Conservation (phyloP, 2,113 vertebrate species). For the Lamprotornis superbus region DNA sequence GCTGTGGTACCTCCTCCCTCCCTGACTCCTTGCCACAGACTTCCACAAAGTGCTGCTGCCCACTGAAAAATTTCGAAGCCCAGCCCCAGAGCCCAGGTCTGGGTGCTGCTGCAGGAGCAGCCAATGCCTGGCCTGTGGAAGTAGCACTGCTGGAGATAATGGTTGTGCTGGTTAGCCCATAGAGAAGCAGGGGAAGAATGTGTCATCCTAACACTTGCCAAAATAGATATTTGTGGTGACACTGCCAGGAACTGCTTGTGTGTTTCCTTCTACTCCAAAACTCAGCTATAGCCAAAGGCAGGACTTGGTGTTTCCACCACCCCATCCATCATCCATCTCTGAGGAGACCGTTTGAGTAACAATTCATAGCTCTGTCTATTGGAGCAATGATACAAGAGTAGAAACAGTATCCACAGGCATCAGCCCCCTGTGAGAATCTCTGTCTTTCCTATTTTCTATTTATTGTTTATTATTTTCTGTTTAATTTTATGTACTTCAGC, state of each 20-base stretch:
- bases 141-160: not conserved
- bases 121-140: not conserved
- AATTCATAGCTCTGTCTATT: not conserved
- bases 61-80: not conserved
- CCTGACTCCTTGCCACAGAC: not conserved
- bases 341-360: not conserved
- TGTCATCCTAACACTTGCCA: not conserved
- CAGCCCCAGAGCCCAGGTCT: not conserved
- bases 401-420: not conserved
- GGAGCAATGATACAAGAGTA: not conserved
- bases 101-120: not conserved
- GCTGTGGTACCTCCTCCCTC: not conserved
- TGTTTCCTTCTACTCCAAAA: not conserved
- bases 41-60: not conserved
- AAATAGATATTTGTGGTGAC: slow-evolving; percentile 27
- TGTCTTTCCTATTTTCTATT: not conserved
- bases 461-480: not conserved
- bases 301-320: not conserved
- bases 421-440: not conserved
- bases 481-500: not conserved
- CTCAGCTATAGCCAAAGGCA: not conserved
- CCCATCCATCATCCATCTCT: not conserved
- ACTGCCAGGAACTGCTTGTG: not conserved
- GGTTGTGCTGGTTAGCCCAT: not conserved
- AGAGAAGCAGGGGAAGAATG: not conserved